Evolutionary conservation across 2,797 vertebrate species (phyloP), one percentile per base, ranked within the genome.

Genomic region (Thalassophryne amazonica): DNA sequence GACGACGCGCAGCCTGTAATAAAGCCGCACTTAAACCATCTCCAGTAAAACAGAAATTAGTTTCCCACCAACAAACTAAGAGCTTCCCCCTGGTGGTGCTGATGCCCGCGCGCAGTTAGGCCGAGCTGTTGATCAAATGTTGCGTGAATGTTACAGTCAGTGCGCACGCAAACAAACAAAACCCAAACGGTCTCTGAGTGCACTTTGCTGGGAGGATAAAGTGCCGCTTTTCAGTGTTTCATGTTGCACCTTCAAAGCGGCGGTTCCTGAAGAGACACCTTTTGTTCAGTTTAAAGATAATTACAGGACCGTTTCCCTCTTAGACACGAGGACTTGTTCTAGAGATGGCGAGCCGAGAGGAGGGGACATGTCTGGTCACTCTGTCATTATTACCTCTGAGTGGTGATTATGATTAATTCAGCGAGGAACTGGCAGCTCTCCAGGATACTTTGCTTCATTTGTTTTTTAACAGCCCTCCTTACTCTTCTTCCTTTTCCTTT

Each of bases 371-470:
- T 38, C 61, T 69, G 65, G 68, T 76, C 77, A 83, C 73, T 87
- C 80, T 78, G 78, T 88, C 84, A 83, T 87, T 81, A 82, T 89
- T 86, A 83, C 51, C 49, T 72, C 47, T 60, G 59, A 80, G 67
- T 64, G 60, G 49, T 62, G 64, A 71, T 83, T 63, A 85, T 80
- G 72, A 85, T 79, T 76, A 72, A 76, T 73, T 61, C 71, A 80
- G 71, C 51, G 38, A 62, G 62, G 80, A 45, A 65, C 60, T 65
- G 69, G 61, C 62, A 57, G 50, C 49, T 45, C 35, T 73, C 54
- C 52, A 61, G 60, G 62, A 31, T 25, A 51, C 57, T 61, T 62
- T 53, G 46, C 49, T 51, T 65, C 61, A 35, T 56, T 71, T 67
- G 42, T 69, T 56, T 51, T 32, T 50, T 36, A 72, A 57, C 28